Evolutionary conservation across 2,888 invertebrate genomes (phyloP).

Genomic region (Eledona agricola): DNA sequence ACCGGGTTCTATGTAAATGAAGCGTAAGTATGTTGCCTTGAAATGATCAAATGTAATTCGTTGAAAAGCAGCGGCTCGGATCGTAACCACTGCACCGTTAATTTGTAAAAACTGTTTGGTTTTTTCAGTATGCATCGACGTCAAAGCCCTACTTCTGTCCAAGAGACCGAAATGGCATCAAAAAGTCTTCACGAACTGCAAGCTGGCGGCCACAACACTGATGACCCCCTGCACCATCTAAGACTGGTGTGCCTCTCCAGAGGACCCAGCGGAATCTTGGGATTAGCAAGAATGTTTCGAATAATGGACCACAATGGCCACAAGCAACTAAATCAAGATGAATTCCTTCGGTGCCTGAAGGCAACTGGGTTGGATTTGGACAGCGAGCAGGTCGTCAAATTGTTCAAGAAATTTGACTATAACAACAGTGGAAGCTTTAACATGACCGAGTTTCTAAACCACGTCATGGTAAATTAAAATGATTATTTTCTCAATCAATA

Average conservation of each 20-base stretch:
- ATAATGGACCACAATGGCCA: conserved; percentile 93
- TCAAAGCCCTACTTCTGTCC: conserved; percentile 76
- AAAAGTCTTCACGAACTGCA: conserved; percentile 75
- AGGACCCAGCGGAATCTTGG: conserved; percentile 89
- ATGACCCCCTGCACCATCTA: conserved; percentile 84
- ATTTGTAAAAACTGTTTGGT: no score
- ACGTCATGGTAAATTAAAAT: conserved; percentile 79
- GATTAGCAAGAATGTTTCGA: conserved; percentile 87
- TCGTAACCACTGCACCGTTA: no score
- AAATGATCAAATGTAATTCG: no score
- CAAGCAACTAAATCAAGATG: conserved; percentile 79
- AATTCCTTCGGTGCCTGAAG: conserved; percentile 81
- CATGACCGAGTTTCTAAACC: conserved; percentile 87
- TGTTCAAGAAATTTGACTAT: conserved; percentile 80
- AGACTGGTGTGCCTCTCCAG: conserved; percentile 83
- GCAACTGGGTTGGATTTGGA: conserved; percentile 78
- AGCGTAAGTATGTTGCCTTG: no score
- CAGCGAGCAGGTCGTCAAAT: conserved; percentile 70
- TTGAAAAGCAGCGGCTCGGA: no score
- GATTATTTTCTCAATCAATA: no score
- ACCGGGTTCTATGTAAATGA: no score
- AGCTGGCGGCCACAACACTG: no score
- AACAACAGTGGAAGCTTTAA: conserved; percentile 84
- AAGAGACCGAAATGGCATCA: conserved; percentile 82
- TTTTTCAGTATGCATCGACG: conserved; percentile 64